Conservation (phyloP, 2,113 vertebrate genomes). For the Globicephala melas region DNA sequence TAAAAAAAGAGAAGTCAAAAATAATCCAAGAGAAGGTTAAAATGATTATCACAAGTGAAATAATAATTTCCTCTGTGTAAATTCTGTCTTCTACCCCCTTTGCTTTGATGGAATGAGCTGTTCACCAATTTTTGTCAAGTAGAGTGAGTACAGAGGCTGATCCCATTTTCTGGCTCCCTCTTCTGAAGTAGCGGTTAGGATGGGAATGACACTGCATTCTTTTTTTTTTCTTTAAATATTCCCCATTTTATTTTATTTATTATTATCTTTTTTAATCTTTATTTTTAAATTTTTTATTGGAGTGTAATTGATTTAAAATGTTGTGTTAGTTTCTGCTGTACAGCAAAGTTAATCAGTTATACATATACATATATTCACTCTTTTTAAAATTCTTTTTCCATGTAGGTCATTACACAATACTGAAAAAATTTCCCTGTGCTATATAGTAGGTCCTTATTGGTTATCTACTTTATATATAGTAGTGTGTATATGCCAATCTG, state of each 20-base stretch:
- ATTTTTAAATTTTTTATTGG: too few species aligned
- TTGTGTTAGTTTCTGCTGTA: not conserved
- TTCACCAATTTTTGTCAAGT: not conserved
- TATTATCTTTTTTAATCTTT: not conserved
- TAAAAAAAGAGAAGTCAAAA: not conserved
- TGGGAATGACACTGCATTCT: rapidly evolving
- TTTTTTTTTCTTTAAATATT: not conserved
- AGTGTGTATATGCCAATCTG: too few species aligned
- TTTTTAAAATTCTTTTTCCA: not conserved
- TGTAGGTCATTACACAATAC: too few species aligned
- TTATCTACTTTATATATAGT: too few species aligned
- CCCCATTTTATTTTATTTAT: not conserved
- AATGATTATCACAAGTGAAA: not conserved
- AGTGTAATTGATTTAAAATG: not conserved
- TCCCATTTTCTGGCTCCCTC: not conserved
- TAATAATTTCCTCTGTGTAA: not conserved
- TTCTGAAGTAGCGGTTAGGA: not conserved
- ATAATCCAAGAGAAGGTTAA: not conserved
- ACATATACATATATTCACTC: not conserved
- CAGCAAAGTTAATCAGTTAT: not conserved
- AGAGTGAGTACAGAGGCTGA: not conserved
- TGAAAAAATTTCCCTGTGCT: not conserved
- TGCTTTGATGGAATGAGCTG: not conserved
- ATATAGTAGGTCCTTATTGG: not conserved
- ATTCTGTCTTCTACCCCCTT: not conserved